phyloP scores from a whole-genome alignment of 2,888 invertebrate genomes.

The Cyrtodaria siliqua region DNA sequence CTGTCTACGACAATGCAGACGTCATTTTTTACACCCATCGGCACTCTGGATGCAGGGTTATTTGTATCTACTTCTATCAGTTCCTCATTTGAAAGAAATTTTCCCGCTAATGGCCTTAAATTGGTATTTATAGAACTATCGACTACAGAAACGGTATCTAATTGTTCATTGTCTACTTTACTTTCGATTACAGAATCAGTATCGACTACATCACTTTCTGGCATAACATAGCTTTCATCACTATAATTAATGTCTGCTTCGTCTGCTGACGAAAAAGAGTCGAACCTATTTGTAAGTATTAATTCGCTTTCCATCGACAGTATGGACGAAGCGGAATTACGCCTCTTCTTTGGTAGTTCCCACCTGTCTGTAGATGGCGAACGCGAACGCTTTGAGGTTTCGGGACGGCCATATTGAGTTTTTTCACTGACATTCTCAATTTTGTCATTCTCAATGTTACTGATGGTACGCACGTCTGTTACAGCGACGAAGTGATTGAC shows the following conservation, averaged over 20 bases:
- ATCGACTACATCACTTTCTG: too few species aligned
- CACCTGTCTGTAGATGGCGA: background rate
- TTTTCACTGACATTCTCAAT: background rate
- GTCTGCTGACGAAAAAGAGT: too few species aligned
- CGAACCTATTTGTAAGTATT: too few species aligned
- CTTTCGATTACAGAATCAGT: too few species aligned
- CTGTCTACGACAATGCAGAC: background rate
- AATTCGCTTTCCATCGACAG: too few species aligned
- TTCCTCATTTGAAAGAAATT: background rate
- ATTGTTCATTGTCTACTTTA: too few species aligned
- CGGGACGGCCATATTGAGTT: background rate
- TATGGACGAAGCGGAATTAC: background rate
- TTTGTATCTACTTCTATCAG: background rate
- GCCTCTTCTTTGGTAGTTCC: background rate
- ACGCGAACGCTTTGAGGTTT: background rate
- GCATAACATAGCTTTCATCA: too few species aligned
- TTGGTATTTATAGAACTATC: too few species aligned
- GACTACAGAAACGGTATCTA: too few species aligned
- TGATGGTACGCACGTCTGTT: too few species aligned
- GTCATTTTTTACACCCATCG: background rate
- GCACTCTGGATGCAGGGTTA: background rate
- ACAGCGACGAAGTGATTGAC: slow-evolving; percentile 6
- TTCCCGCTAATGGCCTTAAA: background rate
- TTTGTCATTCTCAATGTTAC: background rate
- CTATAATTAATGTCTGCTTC: too few species aligned